Base-by-base conservation (phyloP, 2,113 vertebrate species). In the Melanocharis versteri region DNA sequence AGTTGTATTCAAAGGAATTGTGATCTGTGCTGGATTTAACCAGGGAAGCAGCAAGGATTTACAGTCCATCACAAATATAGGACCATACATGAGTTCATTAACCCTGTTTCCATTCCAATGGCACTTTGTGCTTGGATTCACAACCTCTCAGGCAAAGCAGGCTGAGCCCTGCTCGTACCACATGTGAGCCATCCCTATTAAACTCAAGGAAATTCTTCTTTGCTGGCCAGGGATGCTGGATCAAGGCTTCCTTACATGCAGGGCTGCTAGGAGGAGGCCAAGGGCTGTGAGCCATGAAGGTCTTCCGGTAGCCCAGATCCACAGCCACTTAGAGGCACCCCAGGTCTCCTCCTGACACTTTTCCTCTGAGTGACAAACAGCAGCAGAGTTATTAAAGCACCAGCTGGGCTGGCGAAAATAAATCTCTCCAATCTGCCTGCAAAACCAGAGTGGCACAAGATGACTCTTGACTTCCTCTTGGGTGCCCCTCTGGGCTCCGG, bases 361-460 rank as follows among this genome's bases (percentile, higher is more conserved):
- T 51, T 42, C 23, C 47, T 66, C 35, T 54, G 64, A 73, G 39
- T 30, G 51, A 39, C 83, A 12, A 89, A 33, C 54, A 90, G 47
- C 76, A 73, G 60, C 10, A 37, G 51, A 73, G 39, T 86, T 73
- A 66, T 87, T 90, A 70, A 90, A 95, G 31, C 60, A 85, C 60
- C 94, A 92, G 83, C 92, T 95, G 86, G 86, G 83, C 71, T 90
- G 83, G 71, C 83, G 93, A 35, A 83, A 89, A 89, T 17, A 80
- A 81, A 77, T 30, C 89, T 86, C 81, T 89, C 68, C 70, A 92
- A 87, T 88, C 80, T 77, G 77, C 45, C 72, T 89, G 83, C 69
- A 81, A 89, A 90, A 31, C 47, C 80, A 73, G 51, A 78, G 83
- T 31, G 72, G n/a, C 47, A 54, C 64, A 66, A 33, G 51, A 86